Percentiles rank a stretch among this genome's conserved stretches.
Conservation (phyloP, 2,888 invertebrate genomes). For the Chironomus riparius region DNA sequence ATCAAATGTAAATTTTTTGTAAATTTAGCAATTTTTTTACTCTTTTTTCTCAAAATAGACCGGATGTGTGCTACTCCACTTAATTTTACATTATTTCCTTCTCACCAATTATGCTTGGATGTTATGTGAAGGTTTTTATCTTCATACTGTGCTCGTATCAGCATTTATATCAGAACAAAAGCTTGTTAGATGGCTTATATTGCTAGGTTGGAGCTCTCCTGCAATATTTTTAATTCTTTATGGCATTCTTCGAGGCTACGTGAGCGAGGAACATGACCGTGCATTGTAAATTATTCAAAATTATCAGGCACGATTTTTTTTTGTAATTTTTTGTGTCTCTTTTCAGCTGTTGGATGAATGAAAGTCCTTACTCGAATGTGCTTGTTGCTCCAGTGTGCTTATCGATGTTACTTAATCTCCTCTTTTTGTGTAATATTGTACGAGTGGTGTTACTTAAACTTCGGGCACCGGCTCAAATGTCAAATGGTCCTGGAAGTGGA, state of each 20-base stretch:
- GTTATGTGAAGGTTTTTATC: conserved; percentile 89
- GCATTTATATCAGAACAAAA: conserved; percentile 85
- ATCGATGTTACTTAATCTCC: conserved; percentile 71
- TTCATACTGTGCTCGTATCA: conserved; percentile 85
- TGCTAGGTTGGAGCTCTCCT: conserved; percentile 78
- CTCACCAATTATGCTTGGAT: conserved; percentile 94
- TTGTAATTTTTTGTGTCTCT: not conserved
- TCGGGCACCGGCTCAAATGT: conserved; percentile 56
- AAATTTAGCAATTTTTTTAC: not conserved
- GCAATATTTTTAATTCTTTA: conserved; percentile 57
- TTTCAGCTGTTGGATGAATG: conserved; percentile 66
- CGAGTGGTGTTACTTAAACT: conserved; percentile 76
- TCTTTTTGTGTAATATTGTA: conserved; percentile 83
- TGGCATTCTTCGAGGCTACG: conserved; percentile 53
- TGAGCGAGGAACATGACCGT: conserved; percentile 44
- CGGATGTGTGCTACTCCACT: conserved; percentile 74
- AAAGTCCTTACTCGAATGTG: conserved; percentile 61
- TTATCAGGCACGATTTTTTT: not conserved
- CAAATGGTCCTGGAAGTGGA: conserved; percentile 44
- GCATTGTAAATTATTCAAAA: conserved; percentile 47
- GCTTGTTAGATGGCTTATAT: conserved; percentile 71
- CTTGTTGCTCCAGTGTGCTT: conserved; percentile 68
- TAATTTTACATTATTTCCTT: conserved; percentile 76
- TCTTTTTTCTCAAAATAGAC: conserved; percentile 44
- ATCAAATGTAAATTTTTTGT: too few species aligned